phyloP scores from a whole-genome alignment of 2,797 vertebrate genomes.

The Poeciliopsis infans region DNA sequence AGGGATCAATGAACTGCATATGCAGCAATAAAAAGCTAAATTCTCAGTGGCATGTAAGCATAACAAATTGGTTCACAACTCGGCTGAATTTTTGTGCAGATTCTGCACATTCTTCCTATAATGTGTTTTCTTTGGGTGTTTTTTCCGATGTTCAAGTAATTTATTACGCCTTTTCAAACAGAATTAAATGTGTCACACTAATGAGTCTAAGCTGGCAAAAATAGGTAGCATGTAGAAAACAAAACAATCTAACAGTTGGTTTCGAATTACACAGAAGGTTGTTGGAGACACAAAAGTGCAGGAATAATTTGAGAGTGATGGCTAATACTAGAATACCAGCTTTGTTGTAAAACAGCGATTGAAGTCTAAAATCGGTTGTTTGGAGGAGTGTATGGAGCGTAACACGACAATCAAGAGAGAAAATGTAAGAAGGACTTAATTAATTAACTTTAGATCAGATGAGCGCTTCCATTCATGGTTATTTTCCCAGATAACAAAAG shows the following conservation, averaged over 20 bases:
- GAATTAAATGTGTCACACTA: neutral
- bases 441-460: conserved; percentile 2
- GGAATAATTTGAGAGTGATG: neutral
- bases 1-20: neutral
- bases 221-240: neutral
- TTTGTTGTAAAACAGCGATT: neutral
- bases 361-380: neutral
- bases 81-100: neutral
- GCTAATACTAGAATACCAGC: neutral
- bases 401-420: neutral
- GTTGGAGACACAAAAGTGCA: neutral
- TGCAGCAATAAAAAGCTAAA: neutral
- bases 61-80: neutral
- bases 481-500: neutral
- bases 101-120: neutral
- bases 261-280: neutral
- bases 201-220: neutral
- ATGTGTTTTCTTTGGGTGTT: neutral
- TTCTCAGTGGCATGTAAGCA: neutral
- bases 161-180: neutral
- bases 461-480: neutral
- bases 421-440: neutral
- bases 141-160: neutral
- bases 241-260: neutral
- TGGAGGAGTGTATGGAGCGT: neutral